Conservation (phyloP, 64 coral and sea anemone genomes). For the Stichodactyla mertensii region DNA sequence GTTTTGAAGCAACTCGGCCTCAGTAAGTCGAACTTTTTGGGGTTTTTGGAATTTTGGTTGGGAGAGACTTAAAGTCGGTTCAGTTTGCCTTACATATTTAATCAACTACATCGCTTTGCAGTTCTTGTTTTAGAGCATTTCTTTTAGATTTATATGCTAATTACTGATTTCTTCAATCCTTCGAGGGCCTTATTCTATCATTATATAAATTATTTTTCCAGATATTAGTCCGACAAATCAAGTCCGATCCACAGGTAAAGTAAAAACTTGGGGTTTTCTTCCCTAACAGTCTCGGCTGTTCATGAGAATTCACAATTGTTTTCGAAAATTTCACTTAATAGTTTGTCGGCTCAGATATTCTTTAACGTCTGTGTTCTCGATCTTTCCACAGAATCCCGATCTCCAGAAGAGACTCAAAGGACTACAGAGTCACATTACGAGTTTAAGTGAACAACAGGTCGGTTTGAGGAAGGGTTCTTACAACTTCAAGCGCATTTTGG, state of each 20-base stretch:
- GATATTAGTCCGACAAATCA: constrained; percentile 73
- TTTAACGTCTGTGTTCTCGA: constrained; percentile 33
- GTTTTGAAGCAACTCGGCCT: neutral
- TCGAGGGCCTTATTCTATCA: neutral
- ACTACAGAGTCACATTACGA: constrained; percentile 79
- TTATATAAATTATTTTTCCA: constrained; percentile 51
- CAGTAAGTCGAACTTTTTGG: neutral
- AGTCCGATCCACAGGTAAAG: constrained; percentile 87
- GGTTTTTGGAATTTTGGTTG: constrained; percentile 22
- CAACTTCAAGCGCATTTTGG: constrained; percentile 2
- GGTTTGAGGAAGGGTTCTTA: constrained; percentile 1
- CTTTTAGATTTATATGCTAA: neutral
- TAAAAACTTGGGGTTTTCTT: constrained; percentile 28
- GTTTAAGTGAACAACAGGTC: constrained; percentile 83
- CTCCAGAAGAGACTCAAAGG: constrained; percentile 83
- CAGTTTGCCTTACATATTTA: constrained; percentile 19
- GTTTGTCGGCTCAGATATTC: constrained; percentile 47
- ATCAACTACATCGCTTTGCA: constrained; percentile 3
- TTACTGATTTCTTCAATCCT: neutral
- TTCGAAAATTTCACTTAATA: constrained; percentile 31
- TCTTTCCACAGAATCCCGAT: constrained; percentile 84
- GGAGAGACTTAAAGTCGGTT: constrained; percentile 14
- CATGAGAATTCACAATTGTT: constrained; percentile 63
- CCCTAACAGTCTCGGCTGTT: neutral
- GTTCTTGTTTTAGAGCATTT: neutral